phyloP scores from a whole-genome alignment of 2,888 invertebrate species.

The Eupithecia abbreviata region DNA sequence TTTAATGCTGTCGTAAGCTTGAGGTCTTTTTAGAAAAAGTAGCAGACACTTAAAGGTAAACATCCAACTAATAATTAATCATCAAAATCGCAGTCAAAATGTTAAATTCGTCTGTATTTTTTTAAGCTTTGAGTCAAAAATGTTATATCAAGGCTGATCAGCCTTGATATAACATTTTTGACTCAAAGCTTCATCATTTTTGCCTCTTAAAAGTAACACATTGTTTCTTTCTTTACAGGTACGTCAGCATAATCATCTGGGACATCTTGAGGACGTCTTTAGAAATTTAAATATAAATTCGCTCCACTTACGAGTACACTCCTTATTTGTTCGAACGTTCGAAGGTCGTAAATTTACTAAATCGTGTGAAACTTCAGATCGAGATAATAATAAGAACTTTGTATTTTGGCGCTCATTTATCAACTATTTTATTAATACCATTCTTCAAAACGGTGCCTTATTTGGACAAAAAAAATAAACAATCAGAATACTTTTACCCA shows the following conservation, averaged over 20 bases:
- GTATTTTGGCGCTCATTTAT: conserved; percentile 48
- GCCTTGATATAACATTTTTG: neutral
- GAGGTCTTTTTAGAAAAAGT: neutral
- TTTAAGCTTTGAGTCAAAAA: neutral
- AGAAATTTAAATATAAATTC: conserved; percentile 55
- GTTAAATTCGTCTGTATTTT: neutral
- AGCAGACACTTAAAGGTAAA: neutral
- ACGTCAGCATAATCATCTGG: conserved; percentile 31
- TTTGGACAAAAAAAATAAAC: neutral
- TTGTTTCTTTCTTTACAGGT: conserved; percentile 44
- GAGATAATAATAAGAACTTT: conserved; percentile 34
- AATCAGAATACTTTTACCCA: neutral
- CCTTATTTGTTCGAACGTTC: conserved; percentile 64
- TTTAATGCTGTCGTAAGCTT: neutral
- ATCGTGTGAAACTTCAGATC: conserved; percentile 56
- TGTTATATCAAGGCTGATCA: neutral
- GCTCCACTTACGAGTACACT: conserved; percentile 47
- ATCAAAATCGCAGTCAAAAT: too few species aligned
- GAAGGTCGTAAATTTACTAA: conserved; percentile 59
- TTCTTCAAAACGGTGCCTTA: neutral
- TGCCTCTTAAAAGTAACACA: neutral
- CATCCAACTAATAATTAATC: neutral
- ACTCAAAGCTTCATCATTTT: too few species aligned
- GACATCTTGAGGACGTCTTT: conserved; percentile 6
- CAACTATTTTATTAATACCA: conserved; percentile 44